Evolutionary conservation across 2,113 vertebrate species (phyloP).

Genomic region (Zosterops lateralis): DNA sequence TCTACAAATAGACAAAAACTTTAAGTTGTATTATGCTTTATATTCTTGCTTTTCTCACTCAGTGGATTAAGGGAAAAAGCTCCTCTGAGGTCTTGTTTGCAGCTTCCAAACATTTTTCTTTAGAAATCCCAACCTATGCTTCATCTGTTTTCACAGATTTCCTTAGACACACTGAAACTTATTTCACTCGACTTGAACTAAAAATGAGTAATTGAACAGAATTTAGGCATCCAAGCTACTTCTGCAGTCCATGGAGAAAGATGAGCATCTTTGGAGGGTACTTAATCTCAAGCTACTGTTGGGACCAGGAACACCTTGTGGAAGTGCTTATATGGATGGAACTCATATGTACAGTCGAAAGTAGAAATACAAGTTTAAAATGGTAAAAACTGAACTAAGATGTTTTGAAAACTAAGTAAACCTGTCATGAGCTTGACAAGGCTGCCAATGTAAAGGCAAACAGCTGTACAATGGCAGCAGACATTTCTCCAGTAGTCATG

Average conservation of each 20-base stretch:
- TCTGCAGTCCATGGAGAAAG: background rate
- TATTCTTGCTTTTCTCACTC: background rate
- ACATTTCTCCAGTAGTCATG: background rate
- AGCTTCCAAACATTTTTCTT: background rate
- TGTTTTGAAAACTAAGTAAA: constrained; percentile 55
- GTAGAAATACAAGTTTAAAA: background rate
- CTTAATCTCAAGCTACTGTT: background rate
- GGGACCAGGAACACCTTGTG: background rate
- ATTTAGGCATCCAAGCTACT: background rate
- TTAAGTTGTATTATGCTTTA: background rate
- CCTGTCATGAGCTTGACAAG: constrained; percentile 66
- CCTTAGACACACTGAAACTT: background rate
- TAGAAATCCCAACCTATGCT: background rate
- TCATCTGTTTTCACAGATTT: background rate
- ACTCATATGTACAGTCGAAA: background rate
- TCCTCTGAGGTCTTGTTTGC: background rate
- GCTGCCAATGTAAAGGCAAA: constrained; percentile 66
- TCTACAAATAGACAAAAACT: background rate
- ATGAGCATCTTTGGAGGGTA: background rate
- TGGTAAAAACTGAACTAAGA: background rate
- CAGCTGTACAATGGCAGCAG: constrained; percentile 66
- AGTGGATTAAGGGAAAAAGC: background rate
- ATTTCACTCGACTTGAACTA: background rate
- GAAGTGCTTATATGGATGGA: background rate
- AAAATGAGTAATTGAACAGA: background rate